phyloP scores from a whole-genome alignment of 1,140 invertebrate genomes.

The Druon quercuslanigerum region DNA sequence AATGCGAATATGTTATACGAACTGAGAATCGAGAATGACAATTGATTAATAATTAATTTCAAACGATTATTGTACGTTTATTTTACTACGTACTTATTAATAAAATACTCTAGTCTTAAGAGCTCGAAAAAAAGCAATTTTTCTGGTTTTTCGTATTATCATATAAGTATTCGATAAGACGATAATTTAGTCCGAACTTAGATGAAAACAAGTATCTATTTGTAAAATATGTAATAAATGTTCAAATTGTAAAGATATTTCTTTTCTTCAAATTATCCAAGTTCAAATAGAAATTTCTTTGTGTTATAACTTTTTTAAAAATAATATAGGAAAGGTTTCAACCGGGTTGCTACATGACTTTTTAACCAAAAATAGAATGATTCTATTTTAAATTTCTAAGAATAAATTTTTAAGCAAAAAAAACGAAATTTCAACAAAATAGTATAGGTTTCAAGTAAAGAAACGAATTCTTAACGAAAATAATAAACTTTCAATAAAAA shows the following conservation, averaged over 20 bases:
- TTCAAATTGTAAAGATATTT: neutral
- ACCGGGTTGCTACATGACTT: too few relatives aligned
- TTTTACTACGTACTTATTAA: conserved; percentile 14
- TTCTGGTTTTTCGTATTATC: neutral
- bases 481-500: too few relatives aligned
- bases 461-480: too few relatives aligned
- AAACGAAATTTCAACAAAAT: too few relatives aligned
- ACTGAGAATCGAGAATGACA: neutral
- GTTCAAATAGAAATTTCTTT: too few relatives aligned
- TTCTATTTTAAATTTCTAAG: too few relatives aligned
- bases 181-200: conserved; percentile 16
- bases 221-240: conserved; percentile 30
- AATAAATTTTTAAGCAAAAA: too few relatives aligned
- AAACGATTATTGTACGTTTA: neutral
- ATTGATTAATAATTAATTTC: neutral
- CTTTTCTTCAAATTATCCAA: neutral
- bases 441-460: too few relatives aligned
- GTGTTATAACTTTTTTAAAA: too few relatives aligned
- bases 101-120: conserved; percentile 19
- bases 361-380: too few relatives aligned
- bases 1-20: neutral
- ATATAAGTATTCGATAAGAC: neutral
- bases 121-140: neutral
- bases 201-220: conserved; percentile 19
- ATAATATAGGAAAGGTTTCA: too few relatives aligned